A percentile compares a stretch with the other conserved stretches of the same genome.
These are phyloP conservation scores for Lordiphosa andalusiaca DNA, from an alignment of 2,888 invertebrate species.

Conservation along the genomic window DNA sequence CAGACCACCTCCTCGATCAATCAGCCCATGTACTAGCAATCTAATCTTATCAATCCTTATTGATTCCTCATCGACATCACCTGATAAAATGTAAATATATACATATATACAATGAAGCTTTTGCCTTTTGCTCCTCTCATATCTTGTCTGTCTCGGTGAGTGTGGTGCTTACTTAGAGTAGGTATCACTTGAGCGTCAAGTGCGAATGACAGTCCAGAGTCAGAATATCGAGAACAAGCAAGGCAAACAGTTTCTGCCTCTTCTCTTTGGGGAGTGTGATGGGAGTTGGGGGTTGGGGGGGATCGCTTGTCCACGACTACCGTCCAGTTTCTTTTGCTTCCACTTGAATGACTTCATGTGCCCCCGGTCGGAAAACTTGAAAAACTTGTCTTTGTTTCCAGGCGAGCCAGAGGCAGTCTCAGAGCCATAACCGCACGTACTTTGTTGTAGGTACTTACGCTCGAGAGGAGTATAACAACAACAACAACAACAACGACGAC, in stretches of 20 bases:
- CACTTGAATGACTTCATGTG: constrained; percentile 72
- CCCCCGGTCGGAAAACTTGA: constrained; percentile 71
- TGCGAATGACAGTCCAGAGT: constrained; percentile 58
- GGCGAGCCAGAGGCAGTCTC: constrained; percentile 20
- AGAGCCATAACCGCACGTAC: constrained; percentile 54
- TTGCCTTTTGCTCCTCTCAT: too few relatives aligned
- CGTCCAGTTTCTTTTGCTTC: constrained; percentile 54
- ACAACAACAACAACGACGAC: constrained; percentile 47
- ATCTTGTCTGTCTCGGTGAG: background rate
- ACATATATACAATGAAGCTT: background rate
- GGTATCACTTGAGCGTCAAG: constrained; percentile 59
- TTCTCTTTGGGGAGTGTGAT: background rate
- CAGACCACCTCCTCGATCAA: background rate
- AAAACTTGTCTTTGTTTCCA: constrained; percentile 66
- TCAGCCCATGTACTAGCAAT: constrained; percentile 5
- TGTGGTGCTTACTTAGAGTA: constrained; percentile 23
- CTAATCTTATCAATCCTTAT: constrained; percentile 63
- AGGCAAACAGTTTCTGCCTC: constrained; percentile 31
- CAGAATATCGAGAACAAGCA: constrained; percentile 41
- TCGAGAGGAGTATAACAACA: constrained; percentile 41
- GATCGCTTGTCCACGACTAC: constrained; percentile 50
- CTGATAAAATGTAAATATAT: constrained; percentile 43
- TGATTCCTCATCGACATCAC: constrained; percentile 57
- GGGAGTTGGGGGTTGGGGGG: background rate
- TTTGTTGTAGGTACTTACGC: constrained; percentile 42